A percentile compares a stretch with the other conserved stretches of the same genome.
Evolutionary conservation across 1,140 invertebrate species (phyloP).

Genomic region (Steinernema feltiae): DNA sequence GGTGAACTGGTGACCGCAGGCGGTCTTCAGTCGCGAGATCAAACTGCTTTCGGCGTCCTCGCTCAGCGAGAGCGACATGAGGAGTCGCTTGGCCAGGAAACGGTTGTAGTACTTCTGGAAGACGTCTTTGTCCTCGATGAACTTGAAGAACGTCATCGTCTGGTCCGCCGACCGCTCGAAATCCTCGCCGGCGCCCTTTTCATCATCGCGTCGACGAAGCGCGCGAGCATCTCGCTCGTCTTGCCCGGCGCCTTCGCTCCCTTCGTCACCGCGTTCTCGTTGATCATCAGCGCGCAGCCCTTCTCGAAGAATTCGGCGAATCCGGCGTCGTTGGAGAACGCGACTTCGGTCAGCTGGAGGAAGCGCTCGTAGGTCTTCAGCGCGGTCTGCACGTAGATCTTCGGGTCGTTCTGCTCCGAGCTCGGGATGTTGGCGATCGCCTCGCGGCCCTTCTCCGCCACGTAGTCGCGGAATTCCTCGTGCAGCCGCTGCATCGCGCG

Average conservation of each 20-base stretch:
- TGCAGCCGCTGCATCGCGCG: slow-evolving; percentile 84
- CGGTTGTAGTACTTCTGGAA: slow-evolving; percentile 99
- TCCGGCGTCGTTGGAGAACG: slow-evolving; percentile 92
- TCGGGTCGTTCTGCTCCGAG: slow-evolving; percentile 74
- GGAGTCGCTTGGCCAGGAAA: slow-evolving; percentile 83
- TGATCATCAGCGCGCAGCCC: slow-evolving; percentile 73
- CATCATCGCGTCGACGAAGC: slow-evolving; percentile 91
- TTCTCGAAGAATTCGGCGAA: slow-evolving; percentile 94
- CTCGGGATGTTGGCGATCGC: slow-evolving; percentile 86
- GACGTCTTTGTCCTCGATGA: slow-evolving; percentile 99
- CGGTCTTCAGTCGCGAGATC: slow-evolving; percentile 97
- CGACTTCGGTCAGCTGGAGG: slow-evolving; percentile 80
- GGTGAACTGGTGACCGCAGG: slow-evolving; percentile 98
- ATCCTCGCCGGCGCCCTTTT: slow-evolving; percentile 91
- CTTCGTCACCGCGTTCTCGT: slow-evolving; percentile 80
- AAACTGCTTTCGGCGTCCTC: slow-evolving; percentile 98
- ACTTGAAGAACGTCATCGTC: slow-evolving; percentile 99
- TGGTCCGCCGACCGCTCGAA: slow-evolving; percentile 95
- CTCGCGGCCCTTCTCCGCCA: slow-evolving; percentile 79
- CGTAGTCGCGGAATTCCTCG: slow-evolving; percentile 82
- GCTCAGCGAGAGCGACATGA: slow-evolving; percentile 82
- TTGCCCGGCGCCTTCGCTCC: slow-evolving; percentile 75
- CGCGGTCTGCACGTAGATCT: slow-evolving; percentile 92
- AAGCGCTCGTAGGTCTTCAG: slow-evolving; percentile 95
- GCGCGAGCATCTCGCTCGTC: slow-evolving; percentile 88